A percentile compares a stretch with the other conserved stretches of the same genome.
phyloP scores from a whole-genome alignment of 2,113 vertebrate species.

The Caracal caracal region DNA sequence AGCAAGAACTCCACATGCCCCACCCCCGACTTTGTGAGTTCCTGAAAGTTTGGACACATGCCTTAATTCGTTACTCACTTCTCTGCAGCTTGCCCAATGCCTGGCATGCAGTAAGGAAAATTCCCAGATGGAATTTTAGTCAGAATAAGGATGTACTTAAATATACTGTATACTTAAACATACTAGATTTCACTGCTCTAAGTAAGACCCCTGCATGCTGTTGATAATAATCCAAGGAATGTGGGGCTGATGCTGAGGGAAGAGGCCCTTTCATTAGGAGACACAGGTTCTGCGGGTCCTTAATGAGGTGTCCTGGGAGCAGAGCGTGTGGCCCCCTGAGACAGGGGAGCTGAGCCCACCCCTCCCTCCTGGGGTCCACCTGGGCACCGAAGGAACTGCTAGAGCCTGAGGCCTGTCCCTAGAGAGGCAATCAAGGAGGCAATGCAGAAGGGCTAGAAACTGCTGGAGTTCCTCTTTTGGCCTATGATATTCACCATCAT shows the following conservation, averaged over 20 bases:
- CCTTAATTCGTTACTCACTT: neutral
- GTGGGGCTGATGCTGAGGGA: neutral
- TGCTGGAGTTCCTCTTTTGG: neutral
- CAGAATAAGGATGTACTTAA: neutral
- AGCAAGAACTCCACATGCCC: neutral
- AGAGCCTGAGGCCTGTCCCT: neutral
- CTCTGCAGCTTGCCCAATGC: neutral
- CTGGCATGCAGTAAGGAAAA: neutral
- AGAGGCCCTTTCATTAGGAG: neutral
- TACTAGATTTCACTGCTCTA: neutral
- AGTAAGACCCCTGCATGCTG: neutral
- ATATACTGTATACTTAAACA: neutral
- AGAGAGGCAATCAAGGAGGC: slow-evolving; percentile 6
- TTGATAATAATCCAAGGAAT: neutral
- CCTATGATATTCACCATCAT: neutral
- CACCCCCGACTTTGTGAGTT: neutral
- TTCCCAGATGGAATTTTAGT: neutral
- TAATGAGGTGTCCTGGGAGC: neutral
- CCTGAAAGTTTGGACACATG: neutral
- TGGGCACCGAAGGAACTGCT: neutral
- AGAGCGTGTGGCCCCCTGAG: neutral
- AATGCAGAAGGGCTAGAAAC: neutral
- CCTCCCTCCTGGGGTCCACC: neutral
- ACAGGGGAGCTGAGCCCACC: neutral
- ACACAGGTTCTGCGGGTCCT: neutral